A percentile compares a stretch with the other conserved stretches of the same genome.
These are phyloP conservation scores for Zeugodacus cucurbitae DNA, from an alignment of 1,140 invertebrate species.

Conservation along the genomic window DNA sequence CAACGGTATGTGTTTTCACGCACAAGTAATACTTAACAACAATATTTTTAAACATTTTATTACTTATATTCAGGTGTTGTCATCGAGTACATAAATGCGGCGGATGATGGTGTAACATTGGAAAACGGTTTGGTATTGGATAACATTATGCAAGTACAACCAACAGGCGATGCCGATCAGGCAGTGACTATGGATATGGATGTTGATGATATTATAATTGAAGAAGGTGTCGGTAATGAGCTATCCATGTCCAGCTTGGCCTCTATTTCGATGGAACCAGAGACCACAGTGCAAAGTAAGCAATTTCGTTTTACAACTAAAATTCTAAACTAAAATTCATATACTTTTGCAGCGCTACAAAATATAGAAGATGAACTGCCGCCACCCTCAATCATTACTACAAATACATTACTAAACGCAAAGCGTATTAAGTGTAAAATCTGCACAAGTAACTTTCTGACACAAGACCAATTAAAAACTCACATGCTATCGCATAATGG, in stretches of 20 bases:
- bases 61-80: conserved; percentile 44
- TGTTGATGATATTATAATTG: conserved; percentile 53
- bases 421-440: conserved; percentile 45
- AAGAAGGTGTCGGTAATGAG: conserved; percentile 42
- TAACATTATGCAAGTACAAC: conserved; percentile 41
- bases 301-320: background rate
- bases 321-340: background rate
- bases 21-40: background rate
- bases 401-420: background rate
- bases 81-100: conserved; percentile 47
- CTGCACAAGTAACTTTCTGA: conserved; percentile 49
- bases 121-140: conserved; percentile 42
- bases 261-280: background rate
- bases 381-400: conserved; percentile 14
- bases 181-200: conserved; percentile 52
- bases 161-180: background rate
- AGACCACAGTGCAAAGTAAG: conserved; percentile 21
- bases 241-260: background rate
- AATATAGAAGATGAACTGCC: conserved; percentile 27
- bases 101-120: background rate
- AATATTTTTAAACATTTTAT: background rate
- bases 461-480: conserved; percentile 54
- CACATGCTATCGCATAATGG: conserved; percentile 60
- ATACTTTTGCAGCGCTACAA: background rate
- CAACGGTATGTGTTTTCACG: conserved; percentile 47